A percentile compares a stretch with the other conserved stretches of the same genome.
These are phyloP conservation scores for Lophura nycthemera DNA, from an alignment of 2,113 vertebrate species.

Conservation along the genomic window DNA sequence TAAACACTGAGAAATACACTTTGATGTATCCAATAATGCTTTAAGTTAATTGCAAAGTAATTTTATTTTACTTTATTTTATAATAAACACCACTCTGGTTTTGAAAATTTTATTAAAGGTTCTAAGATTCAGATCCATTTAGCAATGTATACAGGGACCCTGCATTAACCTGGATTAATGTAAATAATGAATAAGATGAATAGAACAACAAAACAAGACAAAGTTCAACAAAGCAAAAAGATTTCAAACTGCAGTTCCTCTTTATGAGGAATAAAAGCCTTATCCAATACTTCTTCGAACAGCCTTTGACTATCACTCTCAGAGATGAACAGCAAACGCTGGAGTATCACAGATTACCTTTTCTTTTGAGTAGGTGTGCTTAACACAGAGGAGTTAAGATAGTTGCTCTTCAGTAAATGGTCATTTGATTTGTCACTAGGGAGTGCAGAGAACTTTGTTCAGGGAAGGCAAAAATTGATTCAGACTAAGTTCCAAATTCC, in stretches of 20 bases:
- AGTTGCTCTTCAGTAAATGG: background rate
- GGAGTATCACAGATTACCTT: background rate
- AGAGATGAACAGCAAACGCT: background rate
- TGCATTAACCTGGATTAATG: background rate
- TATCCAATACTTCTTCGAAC: background rate
- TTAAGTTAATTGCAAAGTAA: background rate
- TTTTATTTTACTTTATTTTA: background rate
- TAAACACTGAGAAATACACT: background rate
- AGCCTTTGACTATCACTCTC: background rate
- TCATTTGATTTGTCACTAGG: background rate
- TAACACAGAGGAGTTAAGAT: background rate
- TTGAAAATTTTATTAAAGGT: background rate
- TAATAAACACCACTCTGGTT: background rate
- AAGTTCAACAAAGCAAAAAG: background rate
- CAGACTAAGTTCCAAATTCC: background rate
- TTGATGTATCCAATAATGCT: background rate
- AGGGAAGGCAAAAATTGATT: background rate
- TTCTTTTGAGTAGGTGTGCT: background rate
- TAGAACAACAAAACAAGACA: background rate
- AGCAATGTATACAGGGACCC: background rate
- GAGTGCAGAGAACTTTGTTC: background rate
- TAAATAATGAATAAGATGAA: background rate
- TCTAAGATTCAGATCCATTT: background rate
- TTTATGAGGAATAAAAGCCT: background rate
- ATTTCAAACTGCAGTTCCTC: background rate